Percentiles rank a stretch among this genome's conserved stretches.
These are phyloP conservation scores for Desmophyllum pertusum DNA, from an alignment of 92 coral and sea anemone genomes.

Conservation along the genomic window DNA sequence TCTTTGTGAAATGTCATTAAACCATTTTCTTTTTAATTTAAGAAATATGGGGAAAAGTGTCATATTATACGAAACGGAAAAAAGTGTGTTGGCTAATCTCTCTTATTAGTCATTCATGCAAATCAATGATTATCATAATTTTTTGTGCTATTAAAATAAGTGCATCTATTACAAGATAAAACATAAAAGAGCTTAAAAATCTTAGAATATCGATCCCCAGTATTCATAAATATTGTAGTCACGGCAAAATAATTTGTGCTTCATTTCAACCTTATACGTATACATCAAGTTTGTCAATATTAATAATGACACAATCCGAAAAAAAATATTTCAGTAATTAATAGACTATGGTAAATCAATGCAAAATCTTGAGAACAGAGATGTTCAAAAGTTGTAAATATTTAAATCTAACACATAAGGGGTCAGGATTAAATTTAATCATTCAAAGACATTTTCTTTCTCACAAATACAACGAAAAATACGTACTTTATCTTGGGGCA, in stretches of 20 bases:
- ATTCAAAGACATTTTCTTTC: neutral
- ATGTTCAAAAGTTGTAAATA: neutral
- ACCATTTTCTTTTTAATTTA: neutral
- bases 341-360: neutral
- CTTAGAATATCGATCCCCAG: neutral
- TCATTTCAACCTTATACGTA: neutral
- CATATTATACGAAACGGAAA: neutral
- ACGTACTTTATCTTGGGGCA: too few species aligned
- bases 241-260: neutral
- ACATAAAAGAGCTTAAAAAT: neutral
- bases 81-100: neutral
- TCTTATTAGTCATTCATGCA: neutral
- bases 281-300: slow-evolving; percentile 1
- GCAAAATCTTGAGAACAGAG: neutral
- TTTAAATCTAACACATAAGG: neutral
- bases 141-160: neutral
- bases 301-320: neutral
- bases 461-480: too few species aligned
- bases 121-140: neutral
- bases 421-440: neutral
- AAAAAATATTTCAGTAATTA: neutral
- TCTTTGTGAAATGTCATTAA: neutral
- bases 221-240: neutral
- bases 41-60: neutral
- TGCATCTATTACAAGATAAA: neutral